Evolutionary conservation across 1,140 invertebrate species (phyloP), one percentile per base, ranked within the genome.

Genomic region (Eulimnadia texana): DNA sequence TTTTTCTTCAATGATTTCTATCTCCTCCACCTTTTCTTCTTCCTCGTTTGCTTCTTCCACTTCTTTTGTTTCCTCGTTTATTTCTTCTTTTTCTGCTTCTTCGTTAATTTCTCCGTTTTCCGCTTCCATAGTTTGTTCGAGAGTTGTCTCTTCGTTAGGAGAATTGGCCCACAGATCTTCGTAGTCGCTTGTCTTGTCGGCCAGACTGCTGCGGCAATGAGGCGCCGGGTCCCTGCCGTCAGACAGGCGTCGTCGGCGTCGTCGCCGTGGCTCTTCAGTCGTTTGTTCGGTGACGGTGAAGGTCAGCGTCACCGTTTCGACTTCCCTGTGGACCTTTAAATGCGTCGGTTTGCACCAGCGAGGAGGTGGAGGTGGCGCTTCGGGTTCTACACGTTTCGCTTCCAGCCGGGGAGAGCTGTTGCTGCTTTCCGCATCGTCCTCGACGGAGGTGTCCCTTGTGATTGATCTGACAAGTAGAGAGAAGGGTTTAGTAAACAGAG

Each of bases 151-250:
- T 76, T 79, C 53, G 75, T 77, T 78, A 29, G 79, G 79, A 0
- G 76, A 74, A 51, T 80, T 83, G 42, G 81, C 82, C 91, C 91
- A 95, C 64, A 95, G 84, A 70, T 95, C 92, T 74, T 96, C 91
- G 71, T 96, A 96, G 73, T 96, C 92, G 62, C 89, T 93, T 23
- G 90, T 83, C 76, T 93, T 94, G 70, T 95, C 91, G 51, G 86
- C 84, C 6, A 93, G 76, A 3, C 85, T 88, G 23, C 68, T 66
- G 64, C 73, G 62, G 62, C 84, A 79, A 67, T 88, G 91, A 33
- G 27, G 23, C 55, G 27, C 42, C 55, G 27, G 28, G 55, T 19
- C 50, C 42, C 10, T 54, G 60, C 24, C 50, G 50, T 23, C 19
- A 61, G 27, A 57, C 22, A 9, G 55, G 28, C 3, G 55, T 20